Conservation (phyloP, 2,797 vertebrate genomes). For the Miichthys miiuy region DNA sequence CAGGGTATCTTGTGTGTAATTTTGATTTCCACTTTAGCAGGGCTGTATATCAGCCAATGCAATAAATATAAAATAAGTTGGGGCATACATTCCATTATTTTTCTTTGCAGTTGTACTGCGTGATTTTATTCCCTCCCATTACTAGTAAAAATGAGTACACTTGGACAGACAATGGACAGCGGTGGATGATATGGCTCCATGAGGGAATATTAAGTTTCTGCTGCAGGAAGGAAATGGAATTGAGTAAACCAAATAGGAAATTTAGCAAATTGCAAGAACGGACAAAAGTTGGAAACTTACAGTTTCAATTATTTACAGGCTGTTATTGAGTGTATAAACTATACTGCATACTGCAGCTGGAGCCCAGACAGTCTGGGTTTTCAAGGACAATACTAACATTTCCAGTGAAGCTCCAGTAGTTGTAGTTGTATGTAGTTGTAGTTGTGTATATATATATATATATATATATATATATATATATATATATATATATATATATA, state of each 20-base stretch:
- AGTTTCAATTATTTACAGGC: slow-evolving; percentile 1
- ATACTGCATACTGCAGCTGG: no score
- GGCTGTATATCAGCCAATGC: background rate
- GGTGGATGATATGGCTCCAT: background rate
- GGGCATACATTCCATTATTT: background rate
- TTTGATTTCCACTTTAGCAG: background rate
- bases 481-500: no score
- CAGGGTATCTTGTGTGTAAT: background rate
- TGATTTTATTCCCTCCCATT: background rate
- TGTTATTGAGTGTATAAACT: background rate
- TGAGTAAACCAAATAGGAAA: slow-evolving; percentile 13
- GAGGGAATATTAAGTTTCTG: slow-evolving; percentile 5
- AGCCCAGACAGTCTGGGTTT: background rate
- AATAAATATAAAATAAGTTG: background rate
- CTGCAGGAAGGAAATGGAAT: slow-evolving; percentile 16
- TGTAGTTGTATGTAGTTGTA: no score
- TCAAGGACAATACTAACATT: background rate
- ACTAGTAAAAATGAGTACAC: background rate
- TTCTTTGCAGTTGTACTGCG: background rate
- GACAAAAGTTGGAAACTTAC: background rate
- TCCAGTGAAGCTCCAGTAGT: background rate
- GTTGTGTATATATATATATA: background rate
- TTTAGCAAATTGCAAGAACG: slow-evolving; percentile 1
- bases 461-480: no score
- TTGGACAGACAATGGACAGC: background rate